Conservation (phyloP, 2,113 vertebrate genomes). For the Nesoenas mayeri region DNA sequence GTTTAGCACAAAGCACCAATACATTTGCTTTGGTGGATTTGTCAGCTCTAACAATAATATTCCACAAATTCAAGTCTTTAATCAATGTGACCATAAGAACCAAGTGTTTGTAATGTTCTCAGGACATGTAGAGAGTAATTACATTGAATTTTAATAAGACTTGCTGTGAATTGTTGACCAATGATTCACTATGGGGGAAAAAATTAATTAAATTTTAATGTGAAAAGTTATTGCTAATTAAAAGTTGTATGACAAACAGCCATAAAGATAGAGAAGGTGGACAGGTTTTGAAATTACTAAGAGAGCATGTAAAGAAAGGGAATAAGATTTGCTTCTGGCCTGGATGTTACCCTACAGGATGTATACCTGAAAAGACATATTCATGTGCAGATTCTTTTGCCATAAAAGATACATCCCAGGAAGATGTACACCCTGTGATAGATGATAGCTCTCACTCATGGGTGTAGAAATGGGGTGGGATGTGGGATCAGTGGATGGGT, state of each 20-base stretch:
- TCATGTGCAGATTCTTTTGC: not conserved
- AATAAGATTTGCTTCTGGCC: not conserved
- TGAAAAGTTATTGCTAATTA: constrained; percentile 57
- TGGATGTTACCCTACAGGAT: not conserved
- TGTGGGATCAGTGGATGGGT: not conserved
- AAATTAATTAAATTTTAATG: constrained; percentile 63
- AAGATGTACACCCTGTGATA: not conserved
- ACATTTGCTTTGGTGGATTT: constrained; percentile 30
- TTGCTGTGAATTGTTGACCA: constrained; percentile 64
- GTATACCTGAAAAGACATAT: not conserved
- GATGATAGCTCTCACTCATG: not conserved
- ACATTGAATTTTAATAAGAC: constrained; percentile 54
- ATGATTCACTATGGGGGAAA: constrained; percentile 19
- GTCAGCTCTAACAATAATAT: constrained; percentile 40
- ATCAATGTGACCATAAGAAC: constrained; percentile 53
- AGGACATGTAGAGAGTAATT: constrained; percentile 44
- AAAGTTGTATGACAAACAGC: constrained; percentile 46
- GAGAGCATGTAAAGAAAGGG: not conserved
- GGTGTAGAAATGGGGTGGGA: not conserved
- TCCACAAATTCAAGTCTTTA: constrained; percentile 61
- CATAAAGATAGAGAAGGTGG: not conserved
- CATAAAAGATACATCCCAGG: not conserved
- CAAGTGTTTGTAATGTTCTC: constrained; percentile 52
- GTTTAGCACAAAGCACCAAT: constrained; percentile 19
- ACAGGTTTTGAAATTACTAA: not conserved